Base-by-base conservation (phyloP, 2,888 invertebrate genomes). In the Morpho achilles region DNA sequence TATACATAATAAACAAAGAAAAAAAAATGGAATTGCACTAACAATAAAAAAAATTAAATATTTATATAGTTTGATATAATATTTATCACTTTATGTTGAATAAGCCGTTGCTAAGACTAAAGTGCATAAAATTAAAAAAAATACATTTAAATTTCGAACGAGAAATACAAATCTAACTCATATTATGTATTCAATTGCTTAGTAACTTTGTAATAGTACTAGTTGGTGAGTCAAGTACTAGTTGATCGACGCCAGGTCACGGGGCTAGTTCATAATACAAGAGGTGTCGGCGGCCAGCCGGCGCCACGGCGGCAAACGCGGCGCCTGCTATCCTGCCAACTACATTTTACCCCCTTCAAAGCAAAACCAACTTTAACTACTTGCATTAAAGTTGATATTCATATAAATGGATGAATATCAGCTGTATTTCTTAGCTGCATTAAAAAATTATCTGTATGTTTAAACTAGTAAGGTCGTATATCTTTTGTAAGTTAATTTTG, bases 261-360 rank as follows among this genome's bases (percentile, higher is more conserved):
- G 80, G 75, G 85, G 83, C 87, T 88, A 87, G 88, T 87, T 81
- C 87, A 88, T 87, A 88, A 87, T 87, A 87, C 87, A 87, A 86
- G 86, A 89, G 87, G 88, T 87, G 88, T 84, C 78, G 82, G 86
- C 88, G 89, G 85, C 89, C 74, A 77, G 86, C 78, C 86, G 89
- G 89, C 89, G 89, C 89, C 89, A 87, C 73, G 79, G 82, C 79
- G 84, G 82, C 81, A 84, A 81, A 66, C 73, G 76, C 80, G 89
- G 89, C 89, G 89, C 89, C 89, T 86, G 73, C 85, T 82, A 82
- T 84, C 88, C 86, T 88, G 83, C 80, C 80, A 77, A 76, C 75
- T 73, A 76, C 73, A 69, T 70, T 68, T 67, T 62, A 58, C 57
- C n/a, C 44, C 16, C 51, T 43, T 42, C 71, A 74, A 62, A 41